Evolutionary conservation across 2,113 vertebrate species (phyloP).

Genomic region (Cavia porcellus): DNA sequence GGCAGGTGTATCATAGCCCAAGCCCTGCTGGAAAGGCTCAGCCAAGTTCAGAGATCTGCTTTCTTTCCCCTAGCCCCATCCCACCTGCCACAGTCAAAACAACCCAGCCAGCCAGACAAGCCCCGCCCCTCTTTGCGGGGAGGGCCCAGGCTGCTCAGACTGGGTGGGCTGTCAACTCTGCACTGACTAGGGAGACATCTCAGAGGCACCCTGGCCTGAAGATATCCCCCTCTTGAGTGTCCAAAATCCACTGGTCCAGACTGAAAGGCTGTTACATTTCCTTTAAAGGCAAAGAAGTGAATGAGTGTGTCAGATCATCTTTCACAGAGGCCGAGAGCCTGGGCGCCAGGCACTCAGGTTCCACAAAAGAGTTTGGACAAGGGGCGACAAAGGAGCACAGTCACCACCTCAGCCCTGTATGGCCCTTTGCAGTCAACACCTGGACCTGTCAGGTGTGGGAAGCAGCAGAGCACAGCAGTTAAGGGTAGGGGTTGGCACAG

Average conservation of each 20-base stretch:
- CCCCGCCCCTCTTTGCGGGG: neutral
- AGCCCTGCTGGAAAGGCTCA: neutral
- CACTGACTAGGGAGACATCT: neutral
- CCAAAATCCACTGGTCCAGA: neutral
- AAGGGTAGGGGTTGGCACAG: neutral
- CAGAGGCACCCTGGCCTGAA: neutral
- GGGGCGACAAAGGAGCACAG: neutral
- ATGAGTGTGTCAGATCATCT: neutral
- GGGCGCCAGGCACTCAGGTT: neutral
- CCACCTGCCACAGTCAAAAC: neutral
- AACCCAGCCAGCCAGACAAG: neutral
- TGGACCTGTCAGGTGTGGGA: neutral
- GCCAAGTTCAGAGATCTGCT: neutral
- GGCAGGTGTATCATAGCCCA: neutral
- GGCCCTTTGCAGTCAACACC: neutral
- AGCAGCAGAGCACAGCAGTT: neutral
- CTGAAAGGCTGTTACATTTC: slow-evolving; percentile 53
- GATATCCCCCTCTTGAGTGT: neutral
- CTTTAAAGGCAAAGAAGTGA: slow-evolving; percentile 81
- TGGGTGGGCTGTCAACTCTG: neutral
- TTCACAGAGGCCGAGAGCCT: neutral
- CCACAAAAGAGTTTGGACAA: neutral
- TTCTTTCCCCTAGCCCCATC: neutral
- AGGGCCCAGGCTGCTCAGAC: neutral
- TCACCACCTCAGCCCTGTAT: neutral